Evolutionary conservation across 1,140 invertebrate genomes (phyloP).

Genomic region (Rhysida immarginata): DNA sequence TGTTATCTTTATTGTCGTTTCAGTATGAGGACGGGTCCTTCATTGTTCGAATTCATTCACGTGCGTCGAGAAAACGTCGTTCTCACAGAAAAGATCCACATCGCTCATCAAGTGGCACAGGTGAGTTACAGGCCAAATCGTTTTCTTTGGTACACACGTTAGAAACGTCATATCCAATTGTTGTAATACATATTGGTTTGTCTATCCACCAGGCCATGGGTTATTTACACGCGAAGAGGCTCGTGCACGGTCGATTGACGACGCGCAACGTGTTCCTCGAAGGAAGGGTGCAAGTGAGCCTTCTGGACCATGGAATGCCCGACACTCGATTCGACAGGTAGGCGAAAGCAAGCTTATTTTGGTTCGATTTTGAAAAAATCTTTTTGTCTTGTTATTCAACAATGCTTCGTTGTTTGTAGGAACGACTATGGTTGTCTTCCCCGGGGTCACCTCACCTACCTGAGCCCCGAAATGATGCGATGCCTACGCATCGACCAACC

Average conservation of each 20-base stretch:
- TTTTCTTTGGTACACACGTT: neutral
- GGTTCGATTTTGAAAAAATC: no score
- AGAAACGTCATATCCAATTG: neutral
- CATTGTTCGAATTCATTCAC: slow-evolving; percentile 28
- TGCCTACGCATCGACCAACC: slow-evolving; percentile 25
- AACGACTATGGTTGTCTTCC: slow-evolving; percentile 26
- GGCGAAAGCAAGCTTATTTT: no score
- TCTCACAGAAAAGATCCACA: slow-evolving; percentile 23
- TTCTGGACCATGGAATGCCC: slow-evolving; percentile 31
- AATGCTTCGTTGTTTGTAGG: slow-evolving; percentile 13
- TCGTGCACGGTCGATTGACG: slow-evolving; percentile 31
- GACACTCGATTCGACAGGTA: slow-evolving; percentile 19
- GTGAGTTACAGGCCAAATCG: no score
- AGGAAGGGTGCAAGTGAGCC: slow-evolving; percentile 29
- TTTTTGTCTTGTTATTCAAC: neutral
- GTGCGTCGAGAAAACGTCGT: slow-evolving; percentile 22
- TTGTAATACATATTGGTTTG: neutral
- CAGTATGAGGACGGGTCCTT: slow-evolving; percentile 27
- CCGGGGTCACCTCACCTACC: slow-evolving; percentile 26
- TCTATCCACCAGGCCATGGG: slow-evolving; percentile 25
- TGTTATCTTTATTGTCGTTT: slow-evolving; percentile 11
- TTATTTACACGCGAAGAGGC: slow-evolving; percentile 35
- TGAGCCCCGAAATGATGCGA: slow-evolving; percentile 31
- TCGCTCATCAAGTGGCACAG: slow-evolving; percentile 27
- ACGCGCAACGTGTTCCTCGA: slow-evolving; percentile 34